Conservation (phyloP, 2,113 vertebrate species). For the Furnarius figulus region DNA sequence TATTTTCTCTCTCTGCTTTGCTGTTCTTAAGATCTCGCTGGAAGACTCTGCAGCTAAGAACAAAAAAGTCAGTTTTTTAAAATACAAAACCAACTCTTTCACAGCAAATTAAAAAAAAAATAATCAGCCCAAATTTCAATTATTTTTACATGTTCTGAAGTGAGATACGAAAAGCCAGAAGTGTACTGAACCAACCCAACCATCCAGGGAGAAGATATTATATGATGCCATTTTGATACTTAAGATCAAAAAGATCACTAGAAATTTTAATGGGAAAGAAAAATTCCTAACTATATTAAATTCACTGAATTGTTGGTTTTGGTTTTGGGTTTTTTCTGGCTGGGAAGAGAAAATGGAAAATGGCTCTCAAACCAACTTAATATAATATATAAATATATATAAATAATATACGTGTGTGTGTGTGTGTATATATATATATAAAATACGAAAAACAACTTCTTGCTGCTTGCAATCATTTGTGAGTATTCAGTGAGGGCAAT, state of each 20-base stretch:
- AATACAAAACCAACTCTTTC: background rate
- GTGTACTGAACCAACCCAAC: background rate
- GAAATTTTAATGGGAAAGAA: background rate
- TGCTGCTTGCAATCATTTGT: background rate
- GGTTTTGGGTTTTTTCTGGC: background rate
- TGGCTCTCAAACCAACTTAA: background rate
- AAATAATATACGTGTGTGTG: background rate
- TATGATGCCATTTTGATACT: background rate
- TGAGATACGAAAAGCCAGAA: background rate
- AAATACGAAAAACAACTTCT: background rate
- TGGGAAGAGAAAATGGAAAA: background rate
- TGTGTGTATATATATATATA: too few species aligned
- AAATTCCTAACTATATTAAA: background rate
- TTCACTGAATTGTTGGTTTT: background rate
- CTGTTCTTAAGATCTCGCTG: conserved; percentile 63
- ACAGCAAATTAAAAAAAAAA: background rate
- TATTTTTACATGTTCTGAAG: background rate
- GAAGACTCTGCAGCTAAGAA: conserved; percentile 70
- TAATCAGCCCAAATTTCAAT: background rate
- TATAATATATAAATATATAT: background rate
- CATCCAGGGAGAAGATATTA: background rate
- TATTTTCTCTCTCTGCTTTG: conserved; percentile 25
- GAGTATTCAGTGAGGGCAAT: background rate
- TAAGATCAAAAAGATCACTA: background rate
- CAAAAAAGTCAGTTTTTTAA: background rate